Conservation (phyloP, 2,797 vertebrate species). For the Rhabdomys pumilio region DNA sequence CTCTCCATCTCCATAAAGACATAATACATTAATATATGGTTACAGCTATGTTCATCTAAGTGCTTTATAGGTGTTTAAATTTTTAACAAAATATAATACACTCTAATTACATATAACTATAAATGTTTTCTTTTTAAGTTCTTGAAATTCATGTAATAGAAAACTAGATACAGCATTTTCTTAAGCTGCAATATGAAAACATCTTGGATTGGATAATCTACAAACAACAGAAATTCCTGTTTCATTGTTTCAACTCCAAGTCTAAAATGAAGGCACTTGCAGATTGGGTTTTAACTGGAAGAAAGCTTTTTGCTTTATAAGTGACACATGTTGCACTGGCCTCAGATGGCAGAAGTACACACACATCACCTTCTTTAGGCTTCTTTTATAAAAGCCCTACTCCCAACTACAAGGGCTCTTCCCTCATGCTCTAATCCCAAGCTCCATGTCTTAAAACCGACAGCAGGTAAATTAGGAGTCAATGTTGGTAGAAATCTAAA, state of each 20-base stretch:
- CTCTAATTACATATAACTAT: neutral
- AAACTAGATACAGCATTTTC: neutral
- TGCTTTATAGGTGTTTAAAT: slow-evolving; percentile 30
- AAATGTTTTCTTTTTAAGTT: slow-evolving; percentile 8
- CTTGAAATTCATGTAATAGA: slow-evolving; percentile 24
- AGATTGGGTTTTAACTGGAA: neutral
- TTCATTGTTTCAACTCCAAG: neutral
- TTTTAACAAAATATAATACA: neutral
- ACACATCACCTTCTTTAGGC: neutral
- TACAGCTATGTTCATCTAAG: neutral
- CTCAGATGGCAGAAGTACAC: neutral
- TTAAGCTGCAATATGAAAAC: neutral
- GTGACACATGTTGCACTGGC: neutral
- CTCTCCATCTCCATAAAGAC: neutral
- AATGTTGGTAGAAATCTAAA: neutral
- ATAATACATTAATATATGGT: slow-evolving; percentile 11
- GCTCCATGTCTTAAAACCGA: neutral
- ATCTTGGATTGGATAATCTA: too few species aligned
- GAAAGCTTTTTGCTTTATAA: neutral
- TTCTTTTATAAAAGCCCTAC: neutral
- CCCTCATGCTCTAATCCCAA: neutral
- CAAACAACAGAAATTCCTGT: neutral
- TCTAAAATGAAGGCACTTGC: neutral
- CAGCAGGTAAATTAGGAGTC: neutral
- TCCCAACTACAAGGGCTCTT: neutral